A percentile compares a stretch with the other conserved stretches of the same genome.
phyloP scores from a whole-genome alignment of 2,888 invertebrate genomes.

The Standfussiana lucernea region DNA sequence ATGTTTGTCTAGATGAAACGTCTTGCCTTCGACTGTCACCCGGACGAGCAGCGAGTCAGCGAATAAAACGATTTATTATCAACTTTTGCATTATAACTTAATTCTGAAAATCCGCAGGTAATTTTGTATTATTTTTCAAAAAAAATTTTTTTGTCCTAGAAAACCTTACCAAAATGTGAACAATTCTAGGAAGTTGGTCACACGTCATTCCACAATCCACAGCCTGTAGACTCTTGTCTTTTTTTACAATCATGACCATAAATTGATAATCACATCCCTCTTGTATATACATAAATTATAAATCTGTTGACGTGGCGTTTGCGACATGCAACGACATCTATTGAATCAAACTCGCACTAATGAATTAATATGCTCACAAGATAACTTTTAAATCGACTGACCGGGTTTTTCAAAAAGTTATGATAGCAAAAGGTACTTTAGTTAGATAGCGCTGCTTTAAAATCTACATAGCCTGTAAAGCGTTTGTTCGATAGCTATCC shows the following conservation, averaged over 20 bases:
- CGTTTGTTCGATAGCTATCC: too few relatives aligned
- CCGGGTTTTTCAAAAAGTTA: too few relatives aligned
- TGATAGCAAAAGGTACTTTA: too few relatives aligned
- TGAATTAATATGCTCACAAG: too few relatives aligned
- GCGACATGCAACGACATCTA: too few relatives aligned
- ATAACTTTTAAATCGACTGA: too few relatives aligned
- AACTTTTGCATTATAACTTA: constrained; percentile 12
- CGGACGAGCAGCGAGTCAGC: not conserved
- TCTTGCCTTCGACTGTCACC: not conserved
- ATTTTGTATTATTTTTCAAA: not conserved
- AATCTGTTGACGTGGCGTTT: too few relatives aligned
- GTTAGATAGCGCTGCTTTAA: too few relatives aligned
- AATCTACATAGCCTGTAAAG: too few relatives aligned
- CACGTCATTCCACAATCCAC: not conserved
- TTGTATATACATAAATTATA: too few relatives aligned
- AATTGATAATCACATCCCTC: not conserved
- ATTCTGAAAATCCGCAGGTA: not conserved
- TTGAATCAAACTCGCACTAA: too few relatives aligned
- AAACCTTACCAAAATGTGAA: not conserved
- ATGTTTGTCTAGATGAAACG: constrained; percentile 33
- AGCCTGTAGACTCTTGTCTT: not conserved
- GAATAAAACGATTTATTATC: constrained; percentile 33
- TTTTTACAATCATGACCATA: not conserved
- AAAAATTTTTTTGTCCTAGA: not conserved
- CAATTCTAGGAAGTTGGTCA: not conserved